Conservation (phyloP, 2,113 vertebrate species). For the Crotalus tigris region DNA sequence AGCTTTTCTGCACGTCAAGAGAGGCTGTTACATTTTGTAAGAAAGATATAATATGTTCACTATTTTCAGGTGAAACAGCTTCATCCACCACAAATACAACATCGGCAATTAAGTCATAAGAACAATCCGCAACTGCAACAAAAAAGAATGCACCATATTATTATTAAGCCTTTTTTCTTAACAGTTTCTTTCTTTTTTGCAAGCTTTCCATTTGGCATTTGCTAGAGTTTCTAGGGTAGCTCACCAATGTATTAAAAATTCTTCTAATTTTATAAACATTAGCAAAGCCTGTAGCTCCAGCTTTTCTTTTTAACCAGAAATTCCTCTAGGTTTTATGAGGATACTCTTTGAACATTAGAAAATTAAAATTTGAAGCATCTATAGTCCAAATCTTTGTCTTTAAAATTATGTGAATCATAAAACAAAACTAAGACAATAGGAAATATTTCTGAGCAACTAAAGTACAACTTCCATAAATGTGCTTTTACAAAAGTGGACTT, state of each 20-base stretch:
- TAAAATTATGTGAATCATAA: not conserved
- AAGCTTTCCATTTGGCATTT: not conserved
- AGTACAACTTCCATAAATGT: not conserved
- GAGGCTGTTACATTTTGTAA: conserved; percentile 47
- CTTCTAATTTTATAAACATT: not conserved
- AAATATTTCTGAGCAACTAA: not conserved
- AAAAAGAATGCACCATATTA: not conserved
- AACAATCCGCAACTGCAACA: conserved; percentile 51
- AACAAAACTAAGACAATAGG: not conserved
- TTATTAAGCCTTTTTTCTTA: not conserved
- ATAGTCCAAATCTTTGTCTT: not conserved
- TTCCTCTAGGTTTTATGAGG: not conserved
- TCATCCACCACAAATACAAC: conserved; percentile 68
- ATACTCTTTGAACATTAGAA: not conserved
- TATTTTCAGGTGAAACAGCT: conserved; percentile 39
- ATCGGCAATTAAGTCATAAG: conserved; percentile 57
- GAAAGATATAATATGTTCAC: conserved; percentile 55
- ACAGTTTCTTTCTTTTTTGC: not conserved
- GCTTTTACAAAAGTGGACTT: not conserved
- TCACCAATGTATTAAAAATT: not conserved
- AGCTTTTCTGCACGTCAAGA: conserved; percentile 58
- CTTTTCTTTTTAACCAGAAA: not conserved
- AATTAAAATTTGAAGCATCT: not conserved
- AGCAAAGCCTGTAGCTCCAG: not conserved
- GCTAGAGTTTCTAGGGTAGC: not conserved